Evolutionary conservation across 2,797 vertebrate species (phyloP).

Genomic region (Steatocranus sp.): DNA sequence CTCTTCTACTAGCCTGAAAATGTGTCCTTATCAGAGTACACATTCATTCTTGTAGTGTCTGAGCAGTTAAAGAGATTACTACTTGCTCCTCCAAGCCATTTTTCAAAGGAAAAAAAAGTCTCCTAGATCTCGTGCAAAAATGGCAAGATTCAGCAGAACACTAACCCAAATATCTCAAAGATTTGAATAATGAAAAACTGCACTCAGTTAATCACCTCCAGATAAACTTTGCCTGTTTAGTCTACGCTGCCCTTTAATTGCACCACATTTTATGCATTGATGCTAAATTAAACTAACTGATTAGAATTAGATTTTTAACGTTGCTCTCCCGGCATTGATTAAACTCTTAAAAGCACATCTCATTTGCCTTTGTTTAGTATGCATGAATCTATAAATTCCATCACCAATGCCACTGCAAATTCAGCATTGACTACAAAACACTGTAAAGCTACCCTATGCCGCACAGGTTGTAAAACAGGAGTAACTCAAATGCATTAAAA

Average conservation of each 20-base stretch:
- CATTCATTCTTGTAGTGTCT: neutral
- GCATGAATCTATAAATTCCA: neutral
- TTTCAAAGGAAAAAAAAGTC: neutral
- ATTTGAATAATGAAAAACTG: slow-evolving; percentile 24
- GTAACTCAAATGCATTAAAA: neutral
- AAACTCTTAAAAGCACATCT: neutral
- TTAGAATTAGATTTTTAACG: neutral
- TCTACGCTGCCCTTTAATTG: neutral
- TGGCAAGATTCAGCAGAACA: slow-evolving; percentile 24
- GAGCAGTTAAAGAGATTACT: slow-evolving; percentile 1
- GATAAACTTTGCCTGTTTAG: slow-evolving; percentile 17
- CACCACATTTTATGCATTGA: neutral
- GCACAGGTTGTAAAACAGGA: neutral
- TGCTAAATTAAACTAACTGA: neutral
- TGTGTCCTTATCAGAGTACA: neutral
- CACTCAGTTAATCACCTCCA: slow-evolving; percentile 9
- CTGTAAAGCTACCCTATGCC: neutral
- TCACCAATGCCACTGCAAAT: neutral
- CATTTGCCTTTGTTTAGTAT: neutral
- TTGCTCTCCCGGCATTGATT: neutral
- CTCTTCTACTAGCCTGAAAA: neutral
- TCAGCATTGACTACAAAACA: neutral
- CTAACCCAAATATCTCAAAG: slow-evolving; percentile 25
- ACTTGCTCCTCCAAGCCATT: slow-evolving; percentile 1
- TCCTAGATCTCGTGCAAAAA: slow-evolving; percentile 6